A percentile compares a stretch with the other conserved stretches of the same genome.
Evolutionary conservation across 2,113 vertebrate species (phyloP).

Genomic region (Catharus minimus): DNA sequence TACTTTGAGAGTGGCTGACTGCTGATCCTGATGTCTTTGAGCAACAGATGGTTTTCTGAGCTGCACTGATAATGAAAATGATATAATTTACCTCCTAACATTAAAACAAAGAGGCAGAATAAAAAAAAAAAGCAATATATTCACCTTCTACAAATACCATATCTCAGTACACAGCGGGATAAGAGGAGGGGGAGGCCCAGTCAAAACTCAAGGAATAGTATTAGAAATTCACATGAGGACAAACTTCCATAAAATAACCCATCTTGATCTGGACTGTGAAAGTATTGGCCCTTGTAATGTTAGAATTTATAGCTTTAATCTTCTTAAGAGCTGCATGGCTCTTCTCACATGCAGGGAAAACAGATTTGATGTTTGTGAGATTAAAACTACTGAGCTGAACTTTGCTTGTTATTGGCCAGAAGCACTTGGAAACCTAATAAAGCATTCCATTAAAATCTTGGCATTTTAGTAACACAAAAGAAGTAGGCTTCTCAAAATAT

Average conservation of each 20-base stretch:
- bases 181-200: background rate
- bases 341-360: slow-evolving; percentile 54
- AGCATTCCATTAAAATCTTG: slow-evolving; percentile 72
- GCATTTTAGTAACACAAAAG: slow-evolving; percentile 73
- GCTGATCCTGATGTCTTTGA: slow-evolving; percentile 46
- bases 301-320: slow-evolving; percentile 60
- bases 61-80: slow-evolving; percentile 51
- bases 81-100: slow-evolving; percentile 29
- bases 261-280: background rate
- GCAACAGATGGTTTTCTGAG: slow-evolving; percentile 58
- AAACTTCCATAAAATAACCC: slow-evolving; percentile 19
- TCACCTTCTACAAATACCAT: background rate
- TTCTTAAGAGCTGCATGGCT: slow-evolving; percentile 55
- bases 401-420: slow-evolving; percentile 63
- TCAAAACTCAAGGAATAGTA: background rate
- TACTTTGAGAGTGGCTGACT: slow-evolving; percentile 44
- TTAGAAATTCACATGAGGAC: background rate
- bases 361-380: slow-evolving; percentile 50
- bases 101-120: slow-evolving; percentile 33
- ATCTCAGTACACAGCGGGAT: background rate
- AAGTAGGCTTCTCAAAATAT: slow-evolving; percentile 65
- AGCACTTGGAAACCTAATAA: slow-evolving; percentile 70
- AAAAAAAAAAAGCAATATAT: background rate
- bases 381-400: slow-evolving; percentile 62
- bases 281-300: slow-evolving; percentile 23